Conservation (phyloP, 2,113 vertebrate genomes). For the Cariama cristata region DNA sequence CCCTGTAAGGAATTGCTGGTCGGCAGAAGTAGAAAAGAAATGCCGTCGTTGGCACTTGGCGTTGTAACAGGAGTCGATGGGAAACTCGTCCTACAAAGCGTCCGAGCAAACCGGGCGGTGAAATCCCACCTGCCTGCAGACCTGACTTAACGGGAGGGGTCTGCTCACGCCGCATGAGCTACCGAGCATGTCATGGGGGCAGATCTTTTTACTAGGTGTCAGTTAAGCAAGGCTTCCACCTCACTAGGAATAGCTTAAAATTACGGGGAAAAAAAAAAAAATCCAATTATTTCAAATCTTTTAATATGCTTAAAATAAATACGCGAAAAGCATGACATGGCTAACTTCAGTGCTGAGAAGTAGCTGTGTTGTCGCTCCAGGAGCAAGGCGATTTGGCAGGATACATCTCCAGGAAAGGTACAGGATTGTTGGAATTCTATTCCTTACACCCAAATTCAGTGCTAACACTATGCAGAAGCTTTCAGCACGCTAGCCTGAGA, state of each 20-base stretch:
- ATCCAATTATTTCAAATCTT: background rate
- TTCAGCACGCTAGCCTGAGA: background rate
- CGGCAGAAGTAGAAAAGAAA: accelerated
- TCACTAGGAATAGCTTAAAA: background rate
- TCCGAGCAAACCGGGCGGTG: background rate
- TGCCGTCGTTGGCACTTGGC: accelerated
- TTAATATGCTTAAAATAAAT: background rate
- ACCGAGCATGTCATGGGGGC: background rate
- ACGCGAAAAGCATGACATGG: accelerated
- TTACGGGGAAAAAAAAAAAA: background rate
- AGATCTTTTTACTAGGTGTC: too few relatives aligned
- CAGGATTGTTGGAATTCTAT: background rate
- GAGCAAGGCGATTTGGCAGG: background rate
- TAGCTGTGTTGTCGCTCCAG: accelerated
- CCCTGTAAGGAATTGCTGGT: accelerated
- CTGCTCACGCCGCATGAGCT: background rate
- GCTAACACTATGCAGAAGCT: background rate
- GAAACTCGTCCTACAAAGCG: background rate
- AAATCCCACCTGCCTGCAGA: background rate
- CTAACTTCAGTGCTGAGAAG: background rate
- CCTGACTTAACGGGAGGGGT: accelerated
- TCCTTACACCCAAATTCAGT: background rate
- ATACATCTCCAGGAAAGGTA: background rate
- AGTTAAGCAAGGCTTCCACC: background rate
- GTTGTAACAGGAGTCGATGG: background rate